These are phyloP conservation scores for Eulacestoma nigropectus DNA, from an alignment of 2,113 vertebrate species.

Conservation along the genomic window DNA sequence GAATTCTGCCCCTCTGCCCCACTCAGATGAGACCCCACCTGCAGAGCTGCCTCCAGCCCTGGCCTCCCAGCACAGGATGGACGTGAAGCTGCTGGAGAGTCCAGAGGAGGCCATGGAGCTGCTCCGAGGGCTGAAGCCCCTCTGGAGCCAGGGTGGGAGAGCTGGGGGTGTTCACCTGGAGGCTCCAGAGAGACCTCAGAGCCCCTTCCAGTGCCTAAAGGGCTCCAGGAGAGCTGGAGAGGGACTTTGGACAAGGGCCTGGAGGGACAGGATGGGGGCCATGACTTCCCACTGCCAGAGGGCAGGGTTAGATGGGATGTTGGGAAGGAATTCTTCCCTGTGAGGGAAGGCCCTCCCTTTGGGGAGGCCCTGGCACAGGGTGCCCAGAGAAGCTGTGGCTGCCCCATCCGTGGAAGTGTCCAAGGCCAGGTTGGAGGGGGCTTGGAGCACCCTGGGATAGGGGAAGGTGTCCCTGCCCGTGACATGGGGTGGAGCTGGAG, in stretches of 20 bases:
- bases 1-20: not conserved
- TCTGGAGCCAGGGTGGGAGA: not conserved
- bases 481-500: not conserved
- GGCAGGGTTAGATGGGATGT: not conserved
- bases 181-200: not conserved
- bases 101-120: not conserved
- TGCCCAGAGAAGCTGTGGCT: not conserved
- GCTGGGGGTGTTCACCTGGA: not conserved
- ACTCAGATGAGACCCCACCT: not conserved
- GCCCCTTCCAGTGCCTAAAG: fast-evolving
- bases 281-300: not conserved
- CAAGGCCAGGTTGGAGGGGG: fast-evolving
- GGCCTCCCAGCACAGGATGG: not conserved
- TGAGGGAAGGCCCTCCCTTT: no score
- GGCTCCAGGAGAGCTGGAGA: no score
- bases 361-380: fast-evolving
- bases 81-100: not conserved
- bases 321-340: not conserved
- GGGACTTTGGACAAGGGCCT: no score
- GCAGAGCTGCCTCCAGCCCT: not conserved
- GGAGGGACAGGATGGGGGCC: no score
- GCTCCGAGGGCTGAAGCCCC: not conserved
- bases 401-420: not conserved
- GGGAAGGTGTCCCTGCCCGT: not conserved
- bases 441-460: fast-evolving